phyloP scores from a whole-genome alignment of 2,797 vertebrate species.

The Vipera ursinii region DNA sequence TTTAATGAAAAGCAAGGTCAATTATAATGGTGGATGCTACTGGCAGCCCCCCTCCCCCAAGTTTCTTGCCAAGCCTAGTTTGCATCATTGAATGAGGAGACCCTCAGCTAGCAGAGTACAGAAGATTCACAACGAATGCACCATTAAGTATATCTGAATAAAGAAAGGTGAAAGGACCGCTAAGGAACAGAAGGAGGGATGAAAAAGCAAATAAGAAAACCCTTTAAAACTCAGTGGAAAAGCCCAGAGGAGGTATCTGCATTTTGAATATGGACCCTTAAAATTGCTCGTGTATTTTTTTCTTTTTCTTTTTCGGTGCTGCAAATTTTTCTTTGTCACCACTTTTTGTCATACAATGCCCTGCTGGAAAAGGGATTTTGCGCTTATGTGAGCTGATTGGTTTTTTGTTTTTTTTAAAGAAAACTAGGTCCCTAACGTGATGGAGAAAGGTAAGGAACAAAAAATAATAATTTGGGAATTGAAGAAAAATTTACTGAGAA shows the following conservation, averaged over 20 bases:
- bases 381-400: conserved; percentile 6
- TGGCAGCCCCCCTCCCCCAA: conserved; percentile 11
- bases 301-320: neutral
- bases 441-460: neutral
- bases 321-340: conserved; percentile 6
- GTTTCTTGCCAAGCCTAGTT: conserved; percentile 25
- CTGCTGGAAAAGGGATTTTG: conserved; percentile 1
- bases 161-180: conserved; percentile 7
- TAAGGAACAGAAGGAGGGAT: neutral
- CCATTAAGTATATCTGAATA: conserved; percentile 1
- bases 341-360: conserved; percentile 26
- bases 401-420: neutral
- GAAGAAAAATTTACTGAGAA: neutral
- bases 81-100: conserved; percentile 12
- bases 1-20: conserved; percentile 37
- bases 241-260: conserved; percentile 49
- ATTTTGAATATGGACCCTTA: conserved; percentile 44
- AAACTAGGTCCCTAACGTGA: conserved; percentile 9
- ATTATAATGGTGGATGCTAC: neutral
- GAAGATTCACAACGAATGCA: conserved; percentile 28
- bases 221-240: conserved; percentile 27
- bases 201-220: conserved; percentile 24
- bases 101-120: conserved; percentile 32
- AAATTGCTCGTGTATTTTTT: neutral
- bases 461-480: neutral